Percentiles rank a stretch among this genome's conserved stretches.
phyloP scores from a whole-genome alignment of 2,113 vertebrate genomes.

The Silurus glanis region DNA sequence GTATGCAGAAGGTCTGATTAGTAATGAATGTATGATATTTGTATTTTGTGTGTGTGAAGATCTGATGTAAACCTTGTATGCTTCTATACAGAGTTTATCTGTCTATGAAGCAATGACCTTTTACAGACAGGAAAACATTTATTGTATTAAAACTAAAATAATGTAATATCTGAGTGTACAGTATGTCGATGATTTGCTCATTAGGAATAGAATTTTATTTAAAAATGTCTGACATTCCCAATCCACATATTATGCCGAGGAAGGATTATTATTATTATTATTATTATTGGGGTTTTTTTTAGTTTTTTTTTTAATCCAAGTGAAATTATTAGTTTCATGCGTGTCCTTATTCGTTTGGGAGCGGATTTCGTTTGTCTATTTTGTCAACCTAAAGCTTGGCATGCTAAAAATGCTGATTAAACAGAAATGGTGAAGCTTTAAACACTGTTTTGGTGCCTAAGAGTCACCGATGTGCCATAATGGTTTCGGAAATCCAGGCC shows the following conservation, averaged over 20 bases:
- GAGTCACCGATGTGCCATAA: slow-evolving; percentile 9
- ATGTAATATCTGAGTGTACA: not conserved
- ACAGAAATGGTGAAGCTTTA: not conserved
- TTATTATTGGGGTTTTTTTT: too few relatives aligned
- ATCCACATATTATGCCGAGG: not conserved
- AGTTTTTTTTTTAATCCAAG: not conserved
- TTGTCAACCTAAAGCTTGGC: not conserved
- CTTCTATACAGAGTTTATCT: slow-evolving; percentile 1
- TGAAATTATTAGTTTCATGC: not conserved
- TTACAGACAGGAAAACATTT: not conserved
- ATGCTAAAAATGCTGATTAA: not conserved
- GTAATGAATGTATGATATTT: not conserved
- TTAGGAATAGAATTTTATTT: not conserved
- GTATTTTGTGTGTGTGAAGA: not conserved
- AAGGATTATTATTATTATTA: not conserved
- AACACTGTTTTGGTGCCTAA: not conserved
- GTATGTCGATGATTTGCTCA: not conserved
- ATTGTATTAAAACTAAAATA: not conserved
- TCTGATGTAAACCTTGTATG: not conserved
- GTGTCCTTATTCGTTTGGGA: not conserved
- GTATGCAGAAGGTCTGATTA: not conserved
- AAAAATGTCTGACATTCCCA: slow-evolving; percentile 14
- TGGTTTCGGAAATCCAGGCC: not conserved
- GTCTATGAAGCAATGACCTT: not conserved
- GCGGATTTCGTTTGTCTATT: not conserved